Evolutionary conservation across 2,888 invertebrate genomes (phyloP), one percentile per base, ranked within the genome.

Genomic region (Cinara cedri): DNA sequence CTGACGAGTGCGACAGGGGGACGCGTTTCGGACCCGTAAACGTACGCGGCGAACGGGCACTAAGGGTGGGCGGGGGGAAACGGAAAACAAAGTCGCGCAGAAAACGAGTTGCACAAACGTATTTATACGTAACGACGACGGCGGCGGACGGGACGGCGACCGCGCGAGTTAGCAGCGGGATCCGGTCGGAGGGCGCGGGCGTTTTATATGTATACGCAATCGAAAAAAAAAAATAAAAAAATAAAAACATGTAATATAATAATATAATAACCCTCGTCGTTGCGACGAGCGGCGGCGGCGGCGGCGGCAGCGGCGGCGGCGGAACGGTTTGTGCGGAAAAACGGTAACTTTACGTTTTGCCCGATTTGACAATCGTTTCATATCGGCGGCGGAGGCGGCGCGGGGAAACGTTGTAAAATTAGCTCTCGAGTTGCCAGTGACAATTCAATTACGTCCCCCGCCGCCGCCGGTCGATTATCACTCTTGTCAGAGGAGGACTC

Each of bases 371-470:
- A 57, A 76, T 66, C 76, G 49, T 66, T 66, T 55, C 54, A 55
- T 55, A 72, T 72, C 34, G 62, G 34, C 34, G 11, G 19, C 26
- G 44, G 54, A 14, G n/a, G 4, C 11, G 49, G 13, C 13, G 24
- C 14, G 46, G 65, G 46, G 16, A 76, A 55, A 68, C 57, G 60
- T 11, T n/a, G 78, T 19, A 34, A 70, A 78, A 70, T 70, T 78
- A 78, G 60, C 65, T 72, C 51, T 34, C 68, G 76, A 68, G 60
- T 78, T 78, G 78, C 70, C 78, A 42, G 70, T 70, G 78, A 78
- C 78, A 78, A 78, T 78, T 78, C 78, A 78, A 78, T 78, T 78
- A 78, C 51, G 13, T 14, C 4, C 13, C 13, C 24, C n/a, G 54
- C 46, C 42, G 34, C 63, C 55, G 8, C 65, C 66, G 16, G 16